These are phyloP conservation scores for Menura novaehollandiae DNA, from an alignment of 2,113 vertebrate genomes.

Conservation along the genomic window DNA sequence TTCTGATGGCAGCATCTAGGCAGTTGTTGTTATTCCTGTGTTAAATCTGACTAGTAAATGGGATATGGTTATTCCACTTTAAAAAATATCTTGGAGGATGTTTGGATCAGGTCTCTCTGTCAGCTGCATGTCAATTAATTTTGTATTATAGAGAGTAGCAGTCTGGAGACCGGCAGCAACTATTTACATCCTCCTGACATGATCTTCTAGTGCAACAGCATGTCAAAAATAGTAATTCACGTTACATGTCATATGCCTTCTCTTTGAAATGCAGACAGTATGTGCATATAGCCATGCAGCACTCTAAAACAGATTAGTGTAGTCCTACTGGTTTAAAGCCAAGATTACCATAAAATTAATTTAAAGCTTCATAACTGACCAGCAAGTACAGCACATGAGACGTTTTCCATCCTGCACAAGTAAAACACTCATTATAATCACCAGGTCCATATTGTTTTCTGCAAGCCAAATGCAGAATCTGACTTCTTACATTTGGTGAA, in stretches of 20 bases:
- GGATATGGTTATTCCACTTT: background rate
- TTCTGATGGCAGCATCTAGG: background rate
- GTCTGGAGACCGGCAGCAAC: background rate
- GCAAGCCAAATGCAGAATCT: background rate
- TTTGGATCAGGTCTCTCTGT: background rate
- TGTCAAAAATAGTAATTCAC: background rate
- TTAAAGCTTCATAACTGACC: background rate
- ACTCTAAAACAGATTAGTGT: background rate
- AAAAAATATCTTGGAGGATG: background rate
- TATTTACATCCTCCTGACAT: conserved; percentile 5
- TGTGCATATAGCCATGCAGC: background rate
- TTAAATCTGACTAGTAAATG: background rate
- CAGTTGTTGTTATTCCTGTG: background rate
- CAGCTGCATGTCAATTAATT: conserved; percentile 9
- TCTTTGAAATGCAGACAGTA: background rate
- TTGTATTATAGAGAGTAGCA: background rate
- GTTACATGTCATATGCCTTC: background rate
- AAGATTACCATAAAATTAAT: background rate
- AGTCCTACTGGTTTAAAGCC: background rate
- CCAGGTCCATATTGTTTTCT: background rate
- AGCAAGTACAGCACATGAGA: background rate
- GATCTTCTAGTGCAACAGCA: background rate
- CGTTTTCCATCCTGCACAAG: background rate
- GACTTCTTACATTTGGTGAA: background rate
- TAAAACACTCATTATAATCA: background rate